Percentiles rank a stretch among this genome's conserved stretches.
Evolutionary conservation across 2,888 invertebrate genomes (phyloP).

Genomic region (Linnaemya vulpina): DNA sequence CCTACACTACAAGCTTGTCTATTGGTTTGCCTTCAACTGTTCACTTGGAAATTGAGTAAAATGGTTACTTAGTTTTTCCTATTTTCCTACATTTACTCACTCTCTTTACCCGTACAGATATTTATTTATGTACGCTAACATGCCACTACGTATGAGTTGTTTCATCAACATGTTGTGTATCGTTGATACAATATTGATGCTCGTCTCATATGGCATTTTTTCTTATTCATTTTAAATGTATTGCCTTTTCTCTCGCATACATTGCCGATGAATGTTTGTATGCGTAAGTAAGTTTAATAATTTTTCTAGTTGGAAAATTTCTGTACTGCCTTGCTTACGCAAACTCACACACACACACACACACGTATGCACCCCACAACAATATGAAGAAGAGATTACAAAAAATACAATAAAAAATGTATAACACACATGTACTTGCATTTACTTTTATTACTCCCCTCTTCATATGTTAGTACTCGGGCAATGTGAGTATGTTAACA

Average conservation of each 20-base stretch:
- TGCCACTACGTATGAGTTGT: conserved; percentile 20
- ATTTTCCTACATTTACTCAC: neutral
- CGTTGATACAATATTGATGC: neutral
- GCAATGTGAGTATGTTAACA: conserved; percentile 14
- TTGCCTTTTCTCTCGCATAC: conserved; percentile 35
- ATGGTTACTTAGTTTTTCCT: neutral
- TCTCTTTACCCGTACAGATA: neutral
- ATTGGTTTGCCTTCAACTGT: conserved; percentile 10
- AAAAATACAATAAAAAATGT: neutral
- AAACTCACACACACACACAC: conserved; percentile 1
- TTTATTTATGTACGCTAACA: neutral
- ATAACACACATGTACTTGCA: conserved; percentile 33
- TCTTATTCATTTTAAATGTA: conserved; percentile 10
- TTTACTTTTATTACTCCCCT: conserved; percentile 47
- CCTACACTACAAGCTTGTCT: neutral
- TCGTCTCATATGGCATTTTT: conserved; percentile 2
- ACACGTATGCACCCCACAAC: conserved; percentile 24
- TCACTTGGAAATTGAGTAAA: conserved; percentile 38
- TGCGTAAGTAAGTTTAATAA: conserved; percentile 9
- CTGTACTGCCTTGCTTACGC: neutral
- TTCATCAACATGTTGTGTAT: conserved; percentile 19
- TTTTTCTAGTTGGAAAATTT: conserved; percentile 59
- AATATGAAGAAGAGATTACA: conserved; percentile 23
- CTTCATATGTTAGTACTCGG: conserved; percentile 25
- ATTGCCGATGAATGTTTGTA: neutral